Conservation (phyloP, 2,797 vertebrate genomes). For the Microctenopoma steveboyesi region DNA sequence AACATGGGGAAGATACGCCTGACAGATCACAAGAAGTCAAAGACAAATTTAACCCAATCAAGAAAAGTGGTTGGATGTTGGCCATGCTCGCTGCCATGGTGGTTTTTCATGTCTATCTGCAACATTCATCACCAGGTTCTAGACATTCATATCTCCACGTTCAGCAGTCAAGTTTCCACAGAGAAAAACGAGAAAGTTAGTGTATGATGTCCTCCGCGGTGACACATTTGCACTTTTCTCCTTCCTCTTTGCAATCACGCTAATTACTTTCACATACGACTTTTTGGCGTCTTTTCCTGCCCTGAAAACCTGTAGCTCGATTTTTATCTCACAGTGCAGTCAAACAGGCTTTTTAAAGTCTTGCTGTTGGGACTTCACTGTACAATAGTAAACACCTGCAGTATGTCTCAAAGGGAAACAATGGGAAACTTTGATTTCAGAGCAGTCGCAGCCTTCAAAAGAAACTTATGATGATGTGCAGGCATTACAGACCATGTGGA, state of each 20-base stretch:
- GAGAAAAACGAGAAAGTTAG: conserved; percentile 29
- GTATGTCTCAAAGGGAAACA: conserved; percentile 18
- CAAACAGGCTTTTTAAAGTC: conserved; percentile 62
- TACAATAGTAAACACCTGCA: conserved; percentile 42
- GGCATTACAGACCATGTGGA: neutral
- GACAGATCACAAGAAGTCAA: conserved; percentile 74
- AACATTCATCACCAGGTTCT: conserved; percentile 14
- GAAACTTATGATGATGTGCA: neutral
- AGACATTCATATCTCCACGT: conserved; percentile 23
- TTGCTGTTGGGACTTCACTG: conserved; percentile 54
- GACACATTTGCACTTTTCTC: conserved; percentile 73
- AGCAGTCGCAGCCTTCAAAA: conserved; percentile 45
- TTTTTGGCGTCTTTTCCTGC: conserved; percentile 15
- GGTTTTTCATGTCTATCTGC: conserved; percentile 4
- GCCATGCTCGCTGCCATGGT: neutral
- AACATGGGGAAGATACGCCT: conserved; percentile 46
- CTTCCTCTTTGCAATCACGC: conserved; percentile 69
- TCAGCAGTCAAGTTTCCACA: conserved; percentile 8
- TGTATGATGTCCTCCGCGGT: conserved; percentile 40
- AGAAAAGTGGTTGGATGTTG: conserved; percentile 2
- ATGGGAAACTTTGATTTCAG: conserved; percentile 31
- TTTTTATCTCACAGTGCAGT: conserved; percentile 63
- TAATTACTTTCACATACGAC: conserved; percentile 73
- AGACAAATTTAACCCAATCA: conserved; percentile 13
- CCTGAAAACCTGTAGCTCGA: conserved; percentile 34